A percentile compares a stretch with the other conserved stretches of the same genome.
phyloP scores from a whole-genome alignment of 1,140 invertebrate genomes.

The Saccostrea echinata region DNA sequence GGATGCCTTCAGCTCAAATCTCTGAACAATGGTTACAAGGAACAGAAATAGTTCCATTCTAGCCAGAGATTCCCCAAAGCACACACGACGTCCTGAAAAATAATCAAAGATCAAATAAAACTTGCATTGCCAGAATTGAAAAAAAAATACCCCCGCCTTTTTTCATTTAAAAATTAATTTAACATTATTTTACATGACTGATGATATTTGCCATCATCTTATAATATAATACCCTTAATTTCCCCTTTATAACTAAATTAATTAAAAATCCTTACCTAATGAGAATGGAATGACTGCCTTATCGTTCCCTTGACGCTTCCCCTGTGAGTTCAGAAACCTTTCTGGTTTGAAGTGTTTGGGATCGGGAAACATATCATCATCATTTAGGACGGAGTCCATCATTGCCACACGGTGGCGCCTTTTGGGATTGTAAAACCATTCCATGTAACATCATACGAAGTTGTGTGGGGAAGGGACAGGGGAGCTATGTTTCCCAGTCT shows the following conservation, averaged over 20 bases:
- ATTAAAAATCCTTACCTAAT: slow-evolving; percentile 44
- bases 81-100: not conserved
- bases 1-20: not conserved
- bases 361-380: slow-evolving; percentile 32
- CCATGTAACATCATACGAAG: slow-evolving; percentile 37
- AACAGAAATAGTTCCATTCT: slow-evolving; percentile 5
- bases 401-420: slow-evolving; percentile 41
- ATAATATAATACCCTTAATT: not conserved
- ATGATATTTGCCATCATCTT: no score
- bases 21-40: not conserved
- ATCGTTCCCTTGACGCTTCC: not conserved
- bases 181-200: no score
- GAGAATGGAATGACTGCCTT: slow-evolving; percentile 49
- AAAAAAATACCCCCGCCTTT: no score
- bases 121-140: not conserved
- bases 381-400: slow-evolving; percentile 40
- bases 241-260: not conserved
- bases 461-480: slow-evolving; percentile 25
- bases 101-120: not conserved
- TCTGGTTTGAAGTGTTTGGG: slow-evolving; percentile 45
- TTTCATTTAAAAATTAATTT: no score
- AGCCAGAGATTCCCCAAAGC: not conserved
- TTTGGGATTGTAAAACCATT: slow-evolving; percentile 49
- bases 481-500: slow-evolving; percentile 51
- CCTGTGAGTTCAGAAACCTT: slow-evolving; percentile 42